Base-by-base conservation (phyloP, 2,888 invertebrate species). In the Auanema sp. region DNA sequence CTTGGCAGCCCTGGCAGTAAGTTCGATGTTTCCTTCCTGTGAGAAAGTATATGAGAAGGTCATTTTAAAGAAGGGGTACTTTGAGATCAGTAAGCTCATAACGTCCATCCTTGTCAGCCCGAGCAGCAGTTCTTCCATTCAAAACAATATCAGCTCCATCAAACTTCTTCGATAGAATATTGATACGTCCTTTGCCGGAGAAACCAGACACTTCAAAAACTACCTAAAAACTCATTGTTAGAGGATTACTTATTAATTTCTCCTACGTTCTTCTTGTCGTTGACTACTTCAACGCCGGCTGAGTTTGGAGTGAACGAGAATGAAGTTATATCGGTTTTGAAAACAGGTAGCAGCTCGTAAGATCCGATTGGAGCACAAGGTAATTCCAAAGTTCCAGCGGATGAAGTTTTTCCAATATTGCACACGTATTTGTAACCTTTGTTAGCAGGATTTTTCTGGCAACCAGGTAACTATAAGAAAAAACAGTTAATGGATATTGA, bases 301-400 rank as follows among this genome's bases (percentile, higher is more conserved):
- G 23, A 25, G 18, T 50, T 33, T 23, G 77, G 74, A 12, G 61
- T 41, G 65, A 79, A 78, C 4, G 54, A 25, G 41, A 77, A 65
- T 1, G 55, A 53, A 12, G 65, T 61, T 40, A 56, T 50, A 5
- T 58, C 64, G 24, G 56, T 58, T 14, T 63, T 61, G 25, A 44
- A 65, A 8, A 58, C 24, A 4, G 75, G 71, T 0, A 11, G 40
- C 18, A 94, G 84, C 54, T 87, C 87, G 84, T 94, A 96, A 65
- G 89, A 88, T 4, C 93, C 95, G 14, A 91, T 89, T 0, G 92
- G 90, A 1, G 96, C 88, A 56, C 90, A 88, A 1, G 90, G 89
- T 78, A 94, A 94, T 3, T 84, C 85, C 83, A 93, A 94, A 79
- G 88, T 87, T 12, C 96, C 95, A 51, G 87, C 87, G 60, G 61